A percentile compares a stretch with the other conserved stretches of the same genome.
These are phyloP conservation scores for Cyanocitta stelleri DNA, from an alignment of 2,113 vertebrate species.

Conservation along the genomic window DNA sequence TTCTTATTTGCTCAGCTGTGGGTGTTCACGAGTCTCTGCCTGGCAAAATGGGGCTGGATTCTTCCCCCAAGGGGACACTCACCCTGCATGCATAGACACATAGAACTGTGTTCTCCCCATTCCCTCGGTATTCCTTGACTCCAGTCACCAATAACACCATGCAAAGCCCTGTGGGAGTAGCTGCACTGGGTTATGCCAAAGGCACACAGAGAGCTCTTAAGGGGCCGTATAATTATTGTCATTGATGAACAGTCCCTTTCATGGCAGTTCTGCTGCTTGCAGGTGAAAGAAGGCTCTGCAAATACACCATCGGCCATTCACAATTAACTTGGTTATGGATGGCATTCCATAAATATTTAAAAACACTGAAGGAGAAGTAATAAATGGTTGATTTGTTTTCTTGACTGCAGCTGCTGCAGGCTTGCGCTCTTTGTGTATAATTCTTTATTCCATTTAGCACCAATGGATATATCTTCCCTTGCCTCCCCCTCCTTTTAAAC, in stretches of 20 bases:
- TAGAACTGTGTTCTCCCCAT: neutral
- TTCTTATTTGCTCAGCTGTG: neutral
- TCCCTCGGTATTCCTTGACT: fast-evolving
- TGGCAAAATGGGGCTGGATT: neutral
- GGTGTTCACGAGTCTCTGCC: neutral
- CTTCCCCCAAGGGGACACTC: neutral
- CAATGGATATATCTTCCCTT: neutral
- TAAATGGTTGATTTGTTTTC: constrained; percentile 58
- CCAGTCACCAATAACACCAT: neutral
- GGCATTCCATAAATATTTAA: constrained; percentile 49
- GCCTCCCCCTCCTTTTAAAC: neutral
- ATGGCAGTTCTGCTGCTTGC: neutral
- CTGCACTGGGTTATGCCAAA: neutral
- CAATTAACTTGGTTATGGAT: constrained; percentile 56
- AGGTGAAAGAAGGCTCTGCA: constrained; percentile 1
- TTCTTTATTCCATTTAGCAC: constrained; percentile 42
- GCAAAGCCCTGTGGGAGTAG: neutral
- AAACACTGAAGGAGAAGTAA: constrained; percentile 53
- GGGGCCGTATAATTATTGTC: neutral
- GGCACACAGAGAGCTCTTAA: neutral
- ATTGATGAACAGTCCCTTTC: neutral
- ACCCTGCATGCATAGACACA: neutral
- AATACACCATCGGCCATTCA: neutral
- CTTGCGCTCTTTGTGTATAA: neutral
- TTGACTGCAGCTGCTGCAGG: constrained; percentile 36